These are phyloP conservation scores for Rhipidura dahli DNA, from an alignment of 2,113 vertebrate species.

Conservation along the genomic window DNA sequence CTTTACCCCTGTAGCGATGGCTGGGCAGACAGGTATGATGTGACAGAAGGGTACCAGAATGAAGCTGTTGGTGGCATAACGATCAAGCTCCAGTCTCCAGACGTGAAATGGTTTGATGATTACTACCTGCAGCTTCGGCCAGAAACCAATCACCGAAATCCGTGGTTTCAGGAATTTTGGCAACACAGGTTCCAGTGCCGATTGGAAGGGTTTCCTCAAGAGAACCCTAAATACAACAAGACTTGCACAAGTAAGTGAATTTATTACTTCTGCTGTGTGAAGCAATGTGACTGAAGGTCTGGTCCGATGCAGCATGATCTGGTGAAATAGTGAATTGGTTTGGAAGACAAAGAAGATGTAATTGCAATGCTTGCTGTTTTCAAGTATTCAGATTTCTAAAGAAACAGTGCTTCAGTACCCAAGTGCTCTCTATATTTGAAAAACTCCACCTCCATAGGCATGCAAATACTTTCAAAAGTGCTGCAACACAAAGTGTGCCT, in stretches of 20 bases:
- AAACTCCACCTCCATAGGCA: neutral
- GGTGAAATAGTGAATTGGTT: neutral
- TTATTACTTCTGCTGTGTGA: neutral
- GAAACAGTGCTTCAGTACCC: neutral
- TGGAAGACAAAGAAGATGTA: neutral
- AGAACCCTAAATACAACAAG: slow-evolving; percentile 91
- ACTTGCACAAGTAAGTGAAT: slow-evolving; percentile 91
- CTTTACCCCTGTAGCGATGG: slow-evolving; percentile 82
- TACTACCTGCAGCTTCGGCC: slow-evolving; percentile 95
- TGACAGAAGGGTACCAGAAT: slow-evolving; percentile 91
- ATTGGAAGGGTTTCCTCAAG: slow-evolving; percentile 89
- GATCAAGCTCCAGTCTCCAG: slow-evolving; percentile 97
- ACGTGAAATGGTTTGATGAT: slow-evolving; percentile 98
- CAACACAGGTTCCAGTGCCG: slow-evolving; percentile 94
- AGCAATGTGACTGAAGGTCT: neutral
- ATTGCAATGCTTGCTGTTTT: neutral
- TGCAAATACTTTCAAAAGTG: neutral
- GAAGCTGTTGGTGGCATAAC: slow-evolving; percentile 96
- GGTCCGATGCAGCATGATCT: neutral
- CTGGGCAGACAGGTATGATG: slow-evolving; percentile 97
- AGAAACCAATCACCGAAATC: slow-evolving; percentile 92
- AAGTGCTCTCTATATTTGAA: neutral
- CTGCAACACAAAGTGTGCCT: neutral
- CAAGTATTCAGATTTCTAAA: neutral
- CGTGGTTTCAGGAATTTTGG: slow-evolving; percentile 99